phyloP scores from a whole-genome alignment of 2,888 invertebrate genomes.

The Dendrolimus houi region DNA sequence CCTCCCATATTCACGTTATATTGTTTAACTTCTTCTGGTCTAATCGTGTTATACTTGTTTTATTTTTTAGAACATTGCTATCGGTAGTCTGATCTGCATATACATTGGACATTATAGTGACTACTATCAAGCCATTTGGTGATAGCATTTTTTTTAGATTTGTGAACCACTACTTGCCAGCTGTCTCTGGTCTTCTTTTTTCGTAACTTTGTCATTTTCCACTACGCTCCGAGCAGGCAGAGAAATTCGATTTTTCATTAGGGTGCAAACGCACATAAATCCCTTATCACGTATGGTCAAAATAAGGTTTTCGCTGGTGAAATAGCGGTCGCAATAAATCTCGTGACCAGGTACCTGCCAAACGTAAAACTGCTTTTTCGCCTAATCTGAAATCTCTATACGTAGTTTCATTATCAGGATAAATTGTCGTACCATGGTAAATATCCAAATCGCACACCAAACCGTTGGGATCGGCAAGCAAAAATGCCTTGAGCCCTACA shows the following conservation, averaged over 20 bases:
- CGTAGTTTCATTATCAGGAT: slow-evolving; percentile 1
- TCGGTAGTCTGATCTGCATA: no score
- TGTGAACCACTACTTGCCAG: no score
- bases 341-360: slow-evolving; percentile 9
- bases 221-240: no score
- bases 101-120: no score
- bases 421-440: slow-evolving; percentile 6
- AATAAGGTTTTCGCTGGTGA: slow-evolving; percentile 3
- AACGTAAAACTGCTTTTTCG: slow-evolving; percentile 5
- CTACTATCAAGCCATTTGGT: no score
- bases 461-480: slow-evolving; percentile 5
- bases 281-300: slow-evolving; percentile 1
- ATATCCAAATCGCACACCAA: slow-evolving; percentile 3
- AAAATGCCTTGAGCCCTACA: slow-evolving; percentile 5
- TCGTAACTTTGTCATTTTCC: no score
- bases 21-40: no score
- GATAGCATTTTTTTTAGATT: no score
- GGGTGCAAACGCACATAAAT: slow-evolving; percentile 5
- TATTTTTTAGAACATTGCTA: no score
- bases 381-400: slow-evolving; percentile 1
- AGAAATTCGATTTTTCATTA: slow-evolving; percentile 6
- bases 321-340: slow-evolving; percentile 11
- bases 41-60: no score
- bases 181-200: no score
- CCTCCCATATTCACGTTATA: no score